A percentile compares a stretch with the other conserved stretches of the same genome.
These are phyloP conservation scores for Aulostomus chinensis DNA, from an alignment of 2,797 vertebrate genomes.

Conservation along the genomic window DNA sequence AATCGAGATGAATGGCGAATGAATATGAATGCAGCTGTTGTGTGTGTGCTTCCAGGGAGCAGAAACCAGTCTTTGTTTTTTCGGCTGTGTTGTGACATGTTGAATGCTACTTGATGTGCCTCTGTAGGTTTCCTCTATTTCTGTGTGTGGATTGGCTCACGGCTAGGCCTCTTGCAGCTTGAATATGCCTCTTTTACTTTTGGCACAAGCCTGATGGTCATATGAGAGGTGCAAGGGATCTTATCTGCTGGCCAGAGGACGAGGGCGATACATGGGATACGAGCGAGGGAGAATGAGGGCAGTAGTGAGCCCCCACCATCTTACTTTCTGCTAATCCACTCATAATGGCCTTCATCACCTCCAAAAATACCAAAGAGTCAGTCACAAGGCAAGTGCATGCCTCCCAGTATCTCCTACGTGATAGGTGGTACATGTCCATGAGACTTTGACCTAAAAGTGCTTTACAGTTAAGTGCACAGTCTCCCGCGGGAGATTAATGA, in stretches of 20 bases:
- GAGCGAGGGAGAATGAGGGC: conserved; percentile 31
- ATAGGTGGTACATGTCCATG: conserved; percentile 21
- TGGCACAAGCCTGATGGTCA: conserved; percentile 29
- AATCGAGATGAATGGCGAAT: conserved; percentile 48
- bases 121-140: conserved; percentile 18
- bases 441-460: conserved; percentile 7
- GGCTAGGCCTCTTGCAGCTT: conserved; percentile 7
- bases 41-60: conserved; percentile 38
- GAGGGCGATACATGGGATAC: conserved; percentile 30
- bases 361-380: conserved; percentile 59
- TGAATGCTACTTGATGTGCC: conserved; percentile 43
- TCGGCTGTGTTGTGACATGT: conserved; percentile 53
- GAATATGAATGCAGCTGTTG: conserved; percentile 59
- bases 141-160: conserved; percentile 13
- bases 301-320: conserved; percentile 33
- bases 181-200: conserved; percentile 29
- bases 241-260: conserved; percentile 40
- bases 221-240: conserved; percentile 40
- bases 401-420: conserved; percentile 26
- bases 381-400: conserved; percentile 51
- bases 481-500: conserved; percentile 2
- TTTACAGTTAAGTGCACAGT: conserved; percentile 4
- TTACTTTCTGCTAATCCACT: conserved; percentile 56
- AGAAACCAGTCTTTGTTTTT: conserved; percentile 40
- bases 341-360: conserved; percentile 58